A percentile compares a stretch with the other conserved stretches of the same genome.
phyloP scores from a whole-genome alignment of 2,797 vertebrate genomes.

The Darevskia mixta region DNA sequence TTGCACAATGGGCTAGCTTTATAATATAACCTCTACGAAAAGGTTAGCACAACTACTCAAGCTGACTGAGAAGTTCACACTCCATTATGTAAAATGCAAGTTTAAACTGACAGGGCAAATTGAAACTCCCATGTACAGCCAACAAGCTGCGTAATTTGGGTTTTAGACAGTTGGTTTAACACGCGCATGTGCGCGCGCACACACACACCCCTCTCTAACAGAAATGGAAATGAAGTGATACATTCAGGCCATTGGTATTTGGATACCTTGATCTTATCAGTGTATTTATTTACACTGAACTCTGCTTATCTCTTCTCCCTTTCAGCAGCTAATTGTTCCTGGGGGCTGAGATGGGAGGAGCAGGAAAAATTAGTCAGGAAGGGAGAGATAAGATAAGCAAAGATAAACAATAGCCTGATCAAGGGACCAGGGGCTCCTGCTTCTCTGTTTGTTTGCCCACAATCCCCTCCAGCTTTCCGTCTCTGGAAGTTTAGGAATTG shows the following conservation, averaged over 20 bases:
- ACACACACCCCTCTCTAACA: not conserved
- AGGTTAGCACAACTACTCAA: not conserved
- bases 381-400: not conserved
- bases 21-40: not conserved
- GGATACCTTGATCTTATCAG: not conserved
- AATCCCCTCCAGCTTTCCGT: not conserved
- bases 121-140: not conserved
- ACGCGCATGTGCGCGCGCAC: too few species aligned
- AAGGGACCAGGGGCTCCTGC: not conserved
- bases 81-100: not conserved
- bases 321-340: constrained; percentile 5
- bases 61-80: not conserved
- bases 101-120: not conserved
- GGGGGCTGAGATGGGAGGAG: not conserved
- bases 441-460: not conserved
- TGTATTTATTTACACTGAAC: not conserved
- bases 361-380: not conserved
- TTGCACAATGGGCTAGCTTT: not conserved
- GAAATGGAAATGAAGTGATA: not conserved
- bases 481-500: not conserved
- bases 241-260: not conserved
- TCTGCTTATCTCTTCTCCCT: not conserved
- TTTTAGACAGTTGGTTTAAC: not conserved
- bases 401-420: not conserved
- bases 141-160: not conserved